Base-by-base conservation (phyloP, 2,113 vertebrate genomes). In the Pitta sordida region DNA sequence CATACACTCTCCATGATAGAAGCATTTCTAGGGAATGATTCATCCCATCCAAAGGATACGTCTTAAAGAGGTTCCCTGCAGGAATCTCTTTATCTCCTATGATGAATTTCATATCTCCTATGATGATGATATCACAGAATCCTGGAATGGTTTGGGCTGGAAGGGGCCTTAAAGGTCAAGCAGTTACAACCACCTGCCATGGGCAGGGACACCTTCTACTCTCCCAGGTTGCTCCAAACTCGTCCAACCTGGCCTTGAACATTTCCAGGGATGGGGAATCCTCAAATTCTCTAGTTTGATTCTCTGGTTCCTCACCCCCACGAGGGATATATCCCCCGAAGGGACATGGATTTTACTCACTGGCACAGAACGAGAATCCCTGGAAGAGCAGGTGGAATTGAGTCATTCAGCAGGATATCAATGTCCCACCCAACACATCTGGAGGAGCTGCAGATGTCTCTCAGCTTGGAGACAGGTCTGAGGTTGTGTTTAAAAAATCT, bases 151-250 rank as follows among this genome's bases (percentile, higher is more conserved):
- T 59, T 74, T 88, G 37, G 52, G 32, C 4, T 65, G 75, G 51
- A 73, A 58, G 18, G 15, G 26, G 15, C 1, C 1, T 0, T n/a
- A 20, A 65, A 29, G 13, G n/a, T 14, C 6, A 24, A 2, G 1
- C 32, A 20, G 4, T 58, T 37, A 51, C 51, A 44, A 27, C 2
- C 5, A 14, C 9, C 11, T 21, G 7, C 30, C 36, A 7, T 9
- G 36, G 43, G 4, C 67, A 65, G 44, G 43, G 36, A 52, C 52
- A 81, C 4, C 13, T 60, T 18, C 53, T 24, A 21, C 16, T 34
- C 30, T 29, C 16, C n/a, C 62, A 60, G 11, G 3, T 2, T 46
- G 9, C n/a, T 67, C 24, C 53, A 68, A 81, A 11, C 15, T 23
- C 15, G 0, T 34, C 46, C 53, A 68, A 0, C 37, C 9, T 6